Evolutionary conservation across 2,113 vertebrate species (phyloP), one percentile per base, ranked within the genome.

Genomic region (Sminthopsis crassicaudata): DNA sequence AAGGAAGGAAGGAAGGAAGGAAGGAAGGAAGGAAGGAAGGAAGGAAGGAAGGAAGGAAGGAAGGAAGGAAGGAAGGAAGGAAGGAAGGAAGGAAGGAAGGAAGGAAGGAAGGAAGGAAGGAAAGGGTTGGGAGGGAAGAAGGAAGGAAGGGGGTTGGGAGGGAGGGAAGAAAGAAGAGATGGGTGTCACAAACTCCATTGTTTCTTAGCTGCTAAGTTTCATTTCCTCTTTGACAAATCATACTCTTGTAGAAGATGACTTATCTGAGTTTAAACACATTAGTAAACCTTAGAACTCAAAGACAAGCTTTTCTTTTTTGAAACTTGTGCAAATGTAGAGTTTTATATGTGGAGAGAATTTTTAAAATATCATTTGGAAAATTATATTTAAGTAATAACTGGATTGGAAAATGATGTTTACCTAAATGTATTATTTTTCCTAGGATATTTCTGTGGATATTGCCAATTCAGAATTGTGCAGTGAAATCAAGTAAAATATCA

Each of bases 161-260:
- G 53, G 53, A 53, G n/a, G 53, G 52, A 48, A 48, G 52, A 16
- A 53, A 14, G 23, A 24, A 54, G 23, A 54, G 4, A 91, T 90
- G 84, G 50, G 90, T 50, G 22, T 93, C 24, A 94, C 91, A 92
- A 53, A 90, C 84, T 67, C 92, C 10, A 0, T 0, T 8, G 57
- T 60, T 97, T 11, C 84, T 9, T 50, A 90, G 46, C 26, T 89
- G 54, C 46, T 90, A 90, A 54, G 90, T 14, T 94, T 84, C 67
- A 84, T 16, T 84, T 89, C 57, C 94, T 90, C 12, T 6, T 53
- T 46, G 30, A 91, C 88, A 67, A 52, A 22, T 26, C 36, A 90
- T 51, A 67, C 84, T 95, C 93, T 93, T 97, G 95, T 89, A 94
- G 94, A 91, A 51, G 30, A 67, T 16, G 24, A 30, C 1, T 26